Conservation (phyloP, 2,113 vertebrate species). For the Petroica traversi region DNA sequence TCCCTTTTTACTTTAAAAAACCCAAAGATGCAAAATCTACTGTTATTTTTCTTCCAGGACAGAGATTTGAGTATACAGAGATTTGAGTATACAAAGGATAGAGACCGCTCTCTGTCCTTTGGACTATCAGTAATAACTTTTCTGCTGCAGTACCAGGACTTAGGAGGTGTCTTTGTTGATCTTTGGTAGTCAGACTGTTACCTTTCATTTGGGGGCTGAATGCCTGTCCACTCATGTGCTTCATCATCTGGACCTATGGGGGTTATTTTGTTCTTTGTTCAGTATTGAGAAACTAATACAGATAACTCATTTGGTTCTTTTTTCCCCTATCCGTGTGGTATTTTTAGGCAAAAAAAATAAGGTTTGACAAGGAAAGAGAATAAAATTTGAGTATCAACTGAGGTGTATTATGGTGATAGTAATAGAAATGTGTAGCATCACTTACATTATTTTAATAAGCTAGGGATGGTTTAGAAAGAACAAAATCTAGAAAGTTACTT, state of each 20-base stretch:
- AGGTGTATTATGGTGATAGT: not conserved
- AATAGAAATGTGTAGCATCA: not conserved
- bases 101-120: too few relatives aligned
- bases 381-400: not conserved
- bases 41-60: not conserved
- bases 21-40: not conserved
- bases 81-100: not conserved
- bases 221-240: not conserved
- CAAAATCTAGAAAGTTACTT: not conserved
- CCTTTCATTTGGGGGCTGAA: not conserved
- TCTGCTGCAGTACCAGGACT: not conserved
- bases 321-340: not conserved
- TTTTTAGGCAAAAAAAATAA: not conserved
- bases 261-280: not conserved
- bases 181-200: not conserved
- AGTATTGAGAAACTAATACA: not conserved
- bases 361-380: not conserved
- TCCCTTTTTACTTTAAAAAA: not conserved
- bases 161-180: not conserved
- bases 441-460: not conserved
- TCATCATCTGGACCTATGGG: fast-evolving
- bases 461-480: not conserved
- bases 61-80: not conserved
- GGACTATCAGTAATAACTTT: not conserved
- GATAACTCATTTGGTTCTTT: not conserved